Evolutionary conservation across 2,888 invertebrate genomes (phyloP).

Genomic region (Chloroclystis v-ata): DNA sequence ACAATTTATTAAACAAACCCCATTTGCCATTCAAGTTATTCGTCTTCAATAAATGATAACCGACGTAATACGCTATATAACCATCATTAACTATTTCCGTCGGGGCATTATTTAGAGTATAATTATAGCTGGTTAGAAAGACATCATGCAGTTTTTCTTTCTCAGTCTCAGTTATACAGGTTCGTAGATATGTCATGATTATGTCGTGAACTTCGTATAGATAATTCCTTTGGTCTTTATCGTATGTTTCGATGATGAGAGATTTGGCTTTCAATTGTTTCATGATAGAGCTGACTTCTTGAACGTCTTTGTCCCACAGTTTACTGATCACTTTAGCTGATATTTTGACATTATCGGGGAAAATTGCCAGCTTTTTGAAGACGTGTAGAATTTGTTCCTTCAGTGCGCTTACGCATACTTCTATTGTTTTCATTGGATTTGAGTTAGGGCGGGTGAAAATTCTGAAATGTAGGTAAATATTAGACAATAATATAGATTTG

Average conservation of each 20-base stretch:
- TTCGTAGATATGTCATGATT: slow-evolving; percentile 80
- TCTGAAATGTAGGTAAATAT: slow-evolving; percentile 37
- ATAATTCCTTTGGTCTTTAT: slow-evolving; percentile 77
- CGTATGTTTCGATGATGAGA: slow-evolving; percentile 80
- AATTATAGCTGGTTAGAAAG: slow-evolving; percentile 78
- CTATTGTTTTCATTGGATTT: slow-evolving; percentile 73
- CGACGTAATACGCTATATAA: slow-evolving; percentile 84
- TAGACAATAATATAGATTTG: too few relatives aligned
- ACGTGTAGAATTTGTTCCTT: slow-evolving; percentile 60
- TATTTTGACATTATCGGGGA: slow-evolving; percentile 84
- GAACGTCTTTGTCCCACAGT: slow-evolving; percentile 55
- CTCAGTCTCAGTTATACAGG: slow-evolving; percentile 56
- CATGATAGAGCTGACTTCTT: slow-evolving; percentile 80
- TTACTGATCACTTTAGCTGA: slow-evolving; percentile 74
- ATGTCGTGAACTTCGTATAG: slow-evolving; percentile 85
- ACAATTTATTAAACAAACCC: slow-evolving; percentile 78
- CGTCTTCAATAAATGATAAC: slow-evolving; percentile 81
- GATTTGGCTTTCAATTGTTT: slow-evolving; percentile 81
- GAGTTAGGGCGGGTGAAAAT: slow-evolving; percentile 44
- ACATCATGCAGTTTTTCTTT: slow-evolving; percentile 74
- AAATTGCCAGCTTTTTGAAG: slow-evolving; percentile 81
- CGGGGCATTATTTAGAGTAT: slow-evolving; percentile 67
- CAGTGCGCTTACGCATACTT: slow-evolving; percentile 80
- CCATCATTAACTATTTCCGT: slow-evolving; percentile 82
- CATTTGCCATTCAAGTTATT: slow-evolving; percentile 58